Evolutionary conservation across 2,888 invertebrate species (phyloP), one percentile per base, ranked within the genome.

Genomic region (Lepidochrysops patricia): DNA sequence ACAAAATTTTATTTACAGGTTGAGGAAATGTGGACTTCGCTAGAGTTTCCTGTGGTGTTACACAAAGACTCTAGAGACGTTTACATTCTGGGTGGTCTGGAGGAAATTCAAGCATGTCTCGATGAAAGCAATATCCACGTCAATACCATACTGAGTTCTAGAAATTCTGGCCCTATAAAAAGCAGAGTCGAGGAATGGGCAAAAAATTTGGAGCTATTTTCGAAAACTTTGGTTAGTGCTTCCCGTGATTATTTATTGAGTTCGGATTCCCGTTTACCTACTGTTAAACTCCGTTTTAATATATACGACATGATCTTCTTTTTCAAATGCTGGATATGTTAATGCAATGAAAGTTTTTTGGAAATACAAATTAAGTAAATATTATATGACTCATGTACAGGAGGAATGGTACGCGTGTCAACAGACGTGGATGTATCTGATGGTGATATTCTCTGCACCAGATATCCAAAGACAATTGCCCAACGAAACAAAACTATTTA

Each of bases 401-500:
- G 97, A 97, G 76, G 95, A 95, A 75, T 98, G 97, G 97, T 91
- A 91, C 69, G 91, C 92, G 62, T 97, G 97, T 70, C 98, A 98
- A 79, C 94, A 94, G 69, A 94, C 95, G n/a, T 98, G 98, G 98
- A 91, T 97, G 37, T 98, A 98, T 75, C 85, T 98, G 70, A 98
- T 98, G 80, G 96, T 97, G 0, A 97, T 98, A 73, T 98, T 98
- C 80, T 94, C 96, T 6, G 97, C 98, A 0, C 96, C 97, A 0
- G 98, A 98, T 74, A 98, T 98, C 69, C 96, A 97, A 77, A 92
- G 97, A 12, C 98, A 98, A 76, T 86, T 98, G 74, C 98, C 98
- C 0, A 93, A 94, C 68, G 98, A 98, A 79, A 95, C 97, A 0
- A 94, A 95, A 72, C 91, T 97, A 73, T 98, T 98, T 77, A 91